Conservation (phyloP, 1,140 invertebrate species). For the Diuraphis noxia region DNA sequence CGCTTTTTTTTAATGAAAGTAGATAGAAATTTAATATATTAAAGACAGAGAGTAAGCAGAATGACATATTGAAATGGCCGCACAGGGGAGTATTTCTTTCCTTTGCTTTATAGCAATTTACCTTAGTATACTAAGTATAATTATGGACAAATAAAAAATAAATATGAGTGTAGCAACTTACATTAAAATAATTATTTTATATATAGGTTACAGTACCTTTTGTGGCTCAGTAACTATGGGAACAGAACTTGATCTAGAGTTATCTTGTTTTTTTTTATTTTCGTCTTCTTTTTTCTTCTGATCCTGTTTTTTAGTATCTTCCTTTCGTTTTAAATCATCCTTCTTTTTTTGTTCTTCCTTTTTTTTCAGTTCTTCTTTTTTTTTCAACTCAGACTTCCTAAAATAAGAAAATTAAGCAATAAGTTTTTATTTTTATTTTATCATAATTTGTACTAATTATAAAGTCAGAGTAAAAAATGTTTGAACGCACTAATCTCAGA, state of each 20-base stretch:
- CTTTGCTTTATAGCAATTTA: too few relatives aligned
- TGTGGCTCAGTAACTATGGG: constrained; percentile 47
- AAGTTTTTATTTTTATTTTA: too few relatives aligned
- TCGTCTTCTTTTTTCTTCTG: constrained; percentile 48
- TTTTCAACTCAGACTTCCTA: constrained; percentile 56
- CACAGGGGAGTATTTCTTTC: too few relatives aligned
- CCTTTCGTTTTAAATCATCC: constrained; percentile 57
- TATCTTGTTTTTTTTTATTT: constrained; percentile 46
- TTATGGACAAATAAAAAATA: too few relatives aligned
- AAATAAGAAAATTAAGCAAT: background rate
- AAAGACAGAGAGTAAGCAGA: too few relatives aligned
- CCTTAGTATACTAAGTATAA: background rate
- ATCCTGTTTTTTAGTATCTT: constrained; percentile 46
- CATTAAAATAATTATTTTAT: background rate
- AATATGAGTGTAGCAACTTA: too few relatives aligned
- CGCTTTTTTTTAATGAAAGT: too few relatives aligned
- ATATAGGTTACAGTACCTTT: background rate
- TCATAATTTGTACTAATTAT: too few relatives aligned
- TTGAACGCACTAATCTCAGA: too few relatives aligned
- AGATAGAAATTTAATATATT: too few relatives aligned
- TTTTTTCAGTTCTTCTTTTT: constrained; percentile 57
- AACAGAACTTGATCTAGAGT: constrained; percentile 33
- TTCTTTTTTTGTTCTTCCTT: constrained; percentile 56
- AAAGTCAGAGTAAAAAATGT: too few relatives aligned
- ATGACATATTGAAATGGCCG: too few relatives aligned